A percentile compares a stretch with the other conserved stretches of the same genome.
These are phyloP conservation scores for Rapana venosa DNA, from an alignment of 2,888 invertebrate species.

Conservation along the genomic window DNA sequence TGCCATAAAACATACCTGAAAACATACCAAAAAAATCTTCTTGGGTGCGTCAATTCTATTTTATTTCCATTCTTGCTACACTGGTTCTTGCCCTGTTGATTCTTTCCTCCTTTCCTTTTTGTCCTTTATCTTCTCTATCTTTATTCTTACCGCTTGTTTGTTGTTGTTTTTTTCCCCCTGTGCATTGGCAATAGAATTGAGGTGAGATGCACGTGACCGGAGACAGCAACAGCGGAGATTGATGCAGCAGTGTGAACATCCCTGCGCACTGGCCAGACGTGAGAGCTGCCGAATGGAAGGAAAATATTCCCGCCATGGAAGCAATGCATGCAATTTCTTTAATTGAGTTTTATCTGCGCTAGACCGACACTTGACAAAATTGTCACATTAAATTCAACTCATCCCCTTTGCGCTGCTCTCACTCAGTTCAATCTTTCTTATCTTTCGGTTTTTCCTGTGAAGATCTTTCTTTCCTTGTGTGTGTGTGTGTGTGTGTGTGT, in stretches of 20 bases:
- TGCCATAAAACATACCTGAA: no score
- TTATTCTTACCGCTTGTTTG: neutral
- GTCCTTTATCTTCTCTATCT: neutral
- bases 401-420: no score
- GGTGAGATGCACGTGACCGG: neutral
- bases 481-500: neutral
- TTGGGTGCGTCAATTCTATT: neutral
- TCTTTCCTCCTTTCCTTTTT: neutral
- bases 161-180: neutral
- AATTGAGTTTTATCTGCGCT: conserved; percentile 8
- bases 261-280: neutral
- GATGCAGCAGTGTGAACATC: neutral
- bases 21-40: no score
- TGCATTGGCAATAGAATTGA: neutral
- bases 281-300: neutral
- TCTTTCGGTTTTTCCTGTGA: neutral
- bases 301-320: neutral
- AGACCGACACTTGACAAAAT: conserved; percentile 1
- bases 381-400: conserved; percentile 14
- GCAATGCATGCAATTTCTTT: neutral
- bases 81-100: neutral
- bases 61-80: neutral
- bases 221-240: neutral
- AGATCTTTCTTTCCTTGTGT: neutral
- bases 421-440: neutral